Conservation (phyloP, 2,888 invertebrate genomes). For the Pandemis corylana region DNA sequence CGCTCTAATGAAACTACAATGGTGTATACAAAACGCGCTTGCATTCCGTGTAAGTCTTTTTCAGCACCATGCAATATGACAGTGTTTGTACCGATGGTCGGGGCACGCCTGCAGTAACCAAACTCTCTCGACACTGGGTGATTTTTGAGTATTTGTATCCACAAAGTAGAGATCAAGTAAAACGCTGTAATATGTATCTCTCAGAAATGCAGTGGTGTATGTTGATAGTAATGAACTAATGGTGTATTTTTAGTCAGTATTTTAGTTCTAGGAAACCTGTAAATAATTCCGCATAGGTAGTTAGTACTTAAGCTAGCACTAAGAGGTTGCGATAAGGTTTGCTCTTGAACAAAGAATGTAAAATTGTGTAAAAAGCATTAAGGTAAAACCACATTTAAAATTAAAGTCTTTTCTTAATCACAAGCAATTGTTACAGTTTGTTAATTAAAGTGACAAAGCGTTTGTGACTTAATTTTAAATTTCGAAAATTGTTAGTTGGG, state of each 20-base stretch:
- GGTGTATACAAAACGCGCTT: too few relatives aligned
- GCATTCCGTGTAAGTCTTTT: too few relatives aligned
- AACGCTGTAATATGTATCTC: too few relatives aligned
- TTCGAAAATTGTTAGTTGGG: conserved; percentile 1
- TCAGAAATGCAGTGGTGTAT: too few relatives aligned
- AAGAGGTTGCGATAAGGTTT: neutral
- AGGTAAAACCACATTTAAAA: conserved; percentile 31
- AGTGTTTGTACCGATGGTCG: conserved; percentile 53
- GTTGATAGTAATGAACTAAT: neutral
- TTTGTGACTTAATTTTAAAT: conserved; percentile 16
- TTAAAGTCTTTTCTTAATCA: conserved; percentile 26
- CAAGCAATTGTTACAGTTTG: conserved; percentile 28
- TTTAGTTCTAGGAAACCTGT: neutral
- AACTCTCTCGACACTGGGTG: conserved; percentile 47
- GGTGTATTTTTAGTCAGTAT: neutral
- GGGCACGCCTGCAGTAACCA: neutral
- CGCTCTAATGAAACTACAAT: conserved; percentile 44
- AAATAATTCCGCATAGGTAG: neutral
- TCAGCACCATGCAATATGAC: conserved; percentile 86
- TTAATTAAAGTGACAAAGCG: conserved; percentile 21
- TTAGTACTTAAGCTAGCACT: neutral
- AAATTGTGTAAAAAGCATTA: conserved; percentile 25
- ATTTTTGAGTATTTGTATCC: too few relatives aligned
- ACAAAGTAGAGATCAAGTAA: too few relatives aligned
- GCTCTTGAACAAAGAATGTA: conserved; percentile 3